Evolutionary conservation across 2,113 vertebrate genomes (phyloP).

Genomic region (Eurystomus gularis): DNA sequence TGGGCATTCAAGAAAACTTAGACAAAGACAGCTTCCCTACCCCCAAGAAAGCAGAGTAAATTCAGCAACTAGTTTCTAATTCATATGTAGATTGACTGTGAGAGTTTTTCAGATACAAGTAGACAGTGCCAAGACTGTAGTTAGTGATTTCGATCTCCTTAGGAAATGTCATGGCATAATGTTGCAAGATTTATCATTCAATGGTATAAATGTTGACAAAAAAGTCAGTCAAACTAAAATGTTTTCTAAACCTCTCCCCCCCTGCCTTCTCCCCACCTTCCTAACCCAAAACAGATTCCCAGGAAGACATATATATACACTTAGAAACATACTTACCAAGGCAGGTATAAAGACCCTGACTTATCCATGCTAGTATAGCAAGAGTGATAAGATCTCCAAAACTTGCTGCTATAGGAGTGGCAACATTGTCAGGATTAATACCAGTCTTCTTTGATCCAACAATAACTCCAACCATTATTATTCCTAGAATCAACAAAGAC

Average conservation of each 20-base stretch:
- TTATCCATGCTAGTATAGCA: slow-evolving; percentile 96
- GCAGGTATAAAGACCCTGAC: slow-evolving; percentile 93
- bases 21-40: neutral
- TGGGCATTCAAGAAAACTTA: neutral
- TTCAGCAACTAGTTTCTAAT: neutral
- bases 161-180: neutral
- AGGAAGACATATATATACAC: neutral
- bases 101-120: neutral
- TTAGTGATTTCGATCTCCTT: neutral
- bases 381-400: slow-evolving; percentile 97
- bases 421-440: slow-evolving; percentile 97
- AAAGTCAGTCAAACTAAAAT: neutral
- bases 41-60: neutral
- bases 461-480: slow-evolving; percentile 98
- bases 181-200: neutral
- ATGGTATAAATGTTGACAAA: neutral
- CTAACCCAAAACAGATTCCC: neutral
- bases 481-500: slow-evolving; percentile 74
- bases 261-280: neutral
- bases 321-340: slow-evolving; percentile 81
- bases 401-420: slow-evolving; percentile 95
- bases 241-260: neutral
- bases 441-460: slow-evolving; percentile 98
- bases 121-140: neutral
- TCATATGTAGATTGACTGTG: neutral